These are phyloP conservation scores for Aproaerema taeniolella DNA, from an alignment of 2,888 invertebrate species.

Conservation along the genomic window DNA sequence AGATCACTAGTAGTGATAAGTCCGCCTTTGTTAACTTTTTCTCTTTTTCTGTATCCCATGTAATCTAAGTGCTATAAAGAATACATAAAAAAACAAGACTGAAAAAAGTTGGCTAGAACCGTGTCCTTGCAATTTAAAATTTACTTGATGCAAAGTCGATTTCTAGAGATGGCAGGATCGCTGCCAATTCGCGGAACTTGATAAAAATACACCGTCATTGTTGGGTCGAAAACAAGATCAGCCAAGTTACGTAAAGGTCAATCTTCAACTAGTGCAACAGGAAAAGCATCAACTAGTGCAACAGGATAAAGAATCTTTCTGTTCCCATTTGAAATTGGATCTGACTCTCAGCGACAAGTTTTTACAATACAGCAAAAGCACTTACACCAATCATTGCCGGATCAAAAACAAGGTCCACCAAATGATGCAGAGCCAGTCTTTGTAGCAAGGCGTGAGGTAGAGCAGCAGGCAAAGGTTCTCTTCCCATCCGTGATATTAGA, in stretches of 20 bases:
- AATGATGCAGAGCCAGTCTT: constrained; percentile 54
- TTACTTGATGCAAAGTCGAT: too few species aligned
- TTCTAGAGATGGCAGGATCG: too few species aligned
- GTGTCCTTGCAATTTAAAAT: too few species aligned
- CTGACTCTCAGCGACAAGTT: too few species aligned
- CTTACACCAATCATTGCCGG: constrained; percentile 55
- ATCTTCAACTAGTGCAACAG: constrained; percentile 58
- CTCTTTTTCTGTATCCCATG: too few species aligned
- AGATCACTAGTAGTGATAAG: too few species aligned
- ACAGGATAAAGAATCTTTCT: constrained; percentile 69
- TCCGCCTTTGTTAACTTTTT: too few species aligned
- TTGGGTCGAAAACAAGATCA: constrained; percentile 60
- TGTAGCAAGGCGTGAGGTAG: constrained; percentile 66
- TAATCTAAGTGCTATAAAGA: too few species aligned
- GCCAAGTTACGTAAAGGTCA: constrained; percentile 60
- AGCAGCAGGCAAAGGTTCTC: constrained; percentile 69
- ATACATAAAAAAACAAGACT: too few species aligned
- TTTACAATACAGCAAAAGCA: too few species aligned
- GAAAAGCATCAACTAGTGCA: constrained; percentile 64
- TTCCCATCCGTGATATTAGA: constrained; percentile 66
- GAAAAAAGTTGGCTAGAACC: too few species aligned
- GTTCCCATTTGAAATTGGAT: constrained; percentile 65
- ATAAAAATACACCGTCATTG: constrained; percentile 55
- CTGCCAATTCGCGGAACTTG: too few species aligned
- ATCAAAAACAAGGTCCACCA: constrained; percentile 63